Evolutionary conservation across 2,797 vertebrate species (phyloP).

Genomic region (Falco peregrinus): DNA sequence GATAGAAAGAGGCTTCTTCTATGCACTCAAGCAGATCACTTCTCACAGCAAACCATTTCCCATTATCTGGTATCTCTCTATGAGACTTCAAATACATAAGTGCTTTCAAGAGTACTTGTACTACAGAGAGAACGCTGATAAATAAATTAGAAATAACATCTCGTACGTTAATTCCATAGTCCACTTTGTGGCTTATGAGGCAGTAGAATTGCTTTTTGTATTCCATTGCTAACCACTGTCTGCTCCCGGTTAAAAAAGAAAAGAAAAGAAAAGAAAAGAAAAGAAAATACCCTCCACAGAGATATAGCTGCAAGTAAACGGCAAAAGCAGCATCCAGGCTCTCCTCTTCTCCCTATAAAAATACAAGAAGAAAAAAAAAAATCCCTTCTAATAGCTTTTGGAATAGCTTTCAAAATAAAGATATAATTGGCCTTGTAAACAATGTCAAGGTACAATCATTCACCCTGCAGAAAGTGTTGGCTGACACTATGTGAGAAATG

Average conservation of each 20-base stretch:
- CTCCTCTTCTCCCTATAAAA: conserved; percentile 4
- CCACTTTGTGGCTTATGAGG: conserved; percentile 67
- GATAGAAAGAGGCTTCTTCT: conserved; percentile 65
- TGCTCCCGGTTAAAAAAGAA: background rate
- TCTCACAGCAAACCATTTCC: conserved; percentile 67
- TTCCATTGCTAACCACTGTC: conserved; percentile 63
- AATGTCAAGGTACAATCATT: conserved; percentile 28
- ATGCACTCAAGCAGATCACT: conserved; percentile 52
- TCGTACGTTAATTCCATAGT: conserved; percentile 63
- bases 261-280: background rate
- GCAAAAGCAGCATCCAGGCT: background rate
- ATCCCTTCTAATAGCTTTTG: background rate
- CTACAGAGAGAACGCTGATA: conserved; percentile 23
- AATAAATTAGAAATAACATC: conserved; percentile 69
- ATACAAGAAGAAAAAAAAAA: background rate
- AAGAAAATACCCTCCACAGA: background rate
- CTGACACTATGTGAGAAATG: background rate
- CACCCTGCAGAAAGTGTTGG: conserved; percentile 7
- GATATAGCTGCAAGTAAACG: conserved; percentile 16
- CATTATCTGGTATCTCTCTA: conserved; percentile 43
- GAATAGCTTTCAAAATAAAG: conserved; percentile 47
- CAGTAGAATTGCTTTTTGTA: conserved; percentile 63
- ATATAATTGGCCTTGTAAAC: conserved; percentile 40
- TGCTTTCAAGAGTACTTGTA: conserved; percentile 58
- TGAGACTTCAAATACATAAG: conserved; percentile 40